Conservation (phyloP, 2,797 vertebrate species). For the Danio albolineatus region DNA sequence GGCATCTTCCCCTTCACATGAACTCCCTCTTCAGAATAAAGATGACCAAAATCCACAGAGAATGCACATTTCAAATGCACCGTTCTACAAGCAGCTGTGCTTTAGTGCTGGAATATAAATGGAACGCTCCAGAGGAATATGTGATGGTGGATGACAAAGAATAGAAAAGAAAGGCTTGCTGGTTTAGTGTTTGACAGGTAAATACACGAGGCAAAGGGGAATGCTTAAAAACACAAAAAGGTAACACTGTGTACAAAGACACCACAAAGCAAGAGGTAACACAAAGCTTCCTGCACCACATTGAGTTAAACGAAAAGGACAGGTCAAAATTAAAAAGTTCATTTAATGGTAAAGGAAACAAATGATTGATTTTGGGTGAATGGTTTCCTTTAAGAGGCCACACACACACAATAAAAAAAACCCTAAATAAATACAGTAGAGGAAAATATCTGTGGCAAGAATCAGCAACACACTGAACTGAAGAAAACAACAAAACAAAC, state of each 20-base stretch:
- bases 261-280: constrained; percentile 64
- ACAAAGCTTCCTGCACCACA: constrained; percentile 48
- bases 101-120: constrained; percentile 60
- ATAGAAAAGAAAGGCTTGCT: constrained; percentile 1
- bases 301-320: constrained; percentile 24
- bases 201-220: constrained; percentile 4
- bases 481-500: constrained; percentile 15
- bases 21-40: not conserved
- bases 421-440: not conserved
- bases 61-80: constrained; percentile 60
- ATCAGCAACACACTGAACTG: not conserved
- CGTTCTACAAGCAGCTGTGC: constrained; percentile 72
- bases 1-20: not conserved
- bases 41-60: not conserved
- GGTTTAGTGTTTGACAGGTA: not conserved
- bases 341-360: not conserved
- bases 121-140: constrained; percentile 27
- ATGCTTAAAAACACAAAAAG: constrained; percentile 38
- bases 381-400: not conserved
- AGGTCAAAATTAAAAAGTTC: constrained; percentile 2
- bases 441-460: not conserved
- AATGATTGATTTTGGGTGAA: not conserved
- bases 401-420: not conserved
- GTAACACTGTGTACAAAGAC: constrained; percentile 49
- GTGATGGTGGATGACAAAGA: not conserved